A percentile compares a stretch with the other conserved stretches of the same genome.
Evolutionary conservation across 23 tunicate genomes (phyloP).

Genomic region (Pegea sp.): DNA sequence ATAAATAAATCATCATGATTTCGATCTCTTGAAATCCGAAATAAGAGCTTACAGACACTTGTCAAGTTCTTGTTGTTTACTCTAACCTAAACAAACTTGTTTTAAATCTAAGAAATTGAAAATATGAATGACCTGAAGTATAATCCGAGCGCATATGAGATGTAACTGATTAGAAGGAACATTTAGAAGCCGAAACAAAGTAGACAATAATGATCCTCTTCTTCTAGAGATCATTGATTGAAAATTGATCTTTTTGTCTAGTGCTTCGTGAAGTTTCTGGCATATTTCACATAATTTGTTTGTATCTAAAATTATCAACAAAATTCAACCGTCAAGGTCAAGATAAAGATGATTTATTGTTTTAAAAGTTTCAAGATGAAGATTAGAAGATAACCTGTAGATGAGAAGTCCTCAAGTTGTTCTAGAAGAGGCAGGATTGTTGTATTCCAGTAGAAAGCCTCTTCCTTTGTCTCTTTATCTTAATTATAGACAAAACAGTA

Average conservation of each 20-base stretch:
- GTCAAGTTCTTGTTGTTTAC: constrained; percentile 42
- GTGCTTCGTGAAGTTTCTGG: constrained; percentile 6
- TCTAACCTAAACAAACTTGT: constrained; percentile 2
- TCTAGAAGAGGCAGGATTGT: constrained; percentile 40
- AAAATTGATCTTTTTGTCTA: constrained; percentile 20
- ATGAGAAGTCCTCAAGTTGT: constrained; percentile 16
- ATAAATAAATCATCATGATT: constrained; percentile 20
- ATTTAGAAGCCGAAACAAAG: constrained; percentile 35
- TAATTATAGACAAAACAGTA: too few species aligned
- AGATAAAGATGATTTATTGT: too few species aligned
- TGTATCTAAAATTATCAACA: too few species aligned
- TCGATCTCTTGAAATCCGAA: constrained; percentile 32
- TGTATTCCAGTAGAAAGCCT: constrained; percentile 66
- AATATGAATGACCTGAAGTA: constrained; percentile 12
- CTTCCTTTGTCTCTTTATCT: constrained; percentile 41
- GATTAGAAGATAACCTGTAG: background rate
- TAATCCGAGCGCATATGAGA: constrained; percentile 37
- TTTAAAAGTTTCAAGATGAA: too few species aligned
- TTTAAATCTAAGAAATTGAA: background rate
- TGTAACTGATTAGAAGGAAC: constrained; percentile 12
- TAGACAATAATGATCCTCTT: constrained; percentile 41
- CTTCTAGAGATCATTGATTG: constrained; percentile 25
- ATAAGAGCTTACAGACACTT: constrained; percentile 57
- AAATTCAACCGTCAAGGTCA: too few species aligned
- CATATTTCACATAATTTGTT: constrained; percentile 12